Base-by-base conservation (phyloP, 23 tunicate genomes). In the Clavelina lepadiformis region DNA sequence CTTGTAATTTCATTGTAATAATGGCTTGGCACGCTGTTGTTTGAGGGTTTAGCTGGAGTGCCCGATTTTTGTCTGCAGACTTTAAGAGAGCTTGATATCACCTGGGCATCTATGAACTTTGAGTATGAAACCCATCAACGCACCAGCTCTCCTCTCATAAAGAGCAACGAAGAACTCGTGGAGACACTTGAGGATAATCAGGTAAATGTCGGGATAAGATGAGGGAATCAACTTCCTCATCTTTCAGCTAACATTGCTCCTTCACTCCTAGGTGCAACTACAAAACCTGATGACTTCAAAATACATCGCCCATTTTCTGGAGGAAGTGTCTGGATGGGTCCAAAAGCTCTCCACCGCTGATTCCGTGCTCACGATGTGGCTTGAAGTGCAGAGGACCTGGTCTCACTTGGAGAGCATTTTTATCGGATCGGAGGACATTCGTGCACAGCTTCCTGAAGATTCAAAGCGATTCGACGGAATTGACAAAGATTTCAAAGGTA, bases 201-300 rank as follows among this genome's bases (percentile, higher is more conserved):
- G 75, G 97, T 89, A 49, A 19, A 24, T 46, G 15, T 15, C 15
- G 15, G 49, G 15, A 15, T 11, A 11, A 15, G 49, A 41, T 15
- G 49, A 41, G 15, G 15, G 15, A 41, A 15, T 15, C 50, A 11
- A 44, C 50, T 44, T 18, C 50, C 18, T 44, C 50, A n/a, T n/a
- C n/a, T n/a, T n/a, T n/a, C n/a, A 44, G 18, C 50, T 11, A 44
- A 13, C 18, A 44, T 44, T 54, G 8, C 8, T 8, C 19, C 19
- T 54, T 54, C 22, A 24, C 31, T 63, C 22, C 5, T 26, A 89
- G 97, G 98, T 93, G 13, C 98, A 93, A 63, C 98, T 93, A 19
- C 98, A 93, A 69, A 93, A 84, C 54, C 70, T 93, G 58, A 93
- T 93, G 98, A 93, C 98, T 29, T 93, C 98, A n/a, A 93, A 93